Conservation (phyloP, 2,797 vertebrate species). For the Heteromormyrus szaboi region DNA sequence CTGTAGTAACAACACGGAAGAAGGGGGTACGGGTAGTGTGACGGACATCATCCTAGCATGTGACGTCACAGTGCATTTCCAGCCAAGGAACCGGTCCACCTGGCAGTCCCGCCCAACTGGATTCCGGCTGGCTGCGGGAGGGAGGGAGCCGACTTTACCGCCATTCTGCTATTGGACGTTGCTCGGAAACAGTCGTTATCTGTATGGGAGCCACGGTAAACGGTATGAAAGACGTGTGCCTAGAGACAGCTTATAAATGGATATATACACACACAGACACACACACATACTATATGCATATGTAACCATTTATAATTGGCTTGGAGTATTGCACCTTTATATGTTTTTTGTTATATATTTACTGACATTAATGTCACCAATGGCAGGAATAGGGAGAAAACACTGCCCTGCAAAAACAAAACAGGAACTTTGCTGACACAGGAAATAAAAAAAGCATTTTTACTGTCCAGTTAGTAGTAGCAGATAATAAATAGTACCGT, state of each 20-base stretch:
- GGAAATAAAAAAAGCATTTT: not conserved
- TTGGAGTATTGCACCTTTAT: not conserved
- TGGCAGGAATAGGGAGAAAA: not conserved
- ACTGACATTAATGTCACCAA: not conserved
- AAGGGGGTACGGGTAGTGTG: not conserved
- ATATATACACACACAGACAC: not conserved
- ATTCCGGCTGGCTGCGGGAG: not conserved
- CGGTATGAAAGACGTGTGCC: not conserved
- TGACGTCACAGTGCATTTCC: not conserved
- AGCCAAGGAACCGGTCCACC: not conserved
- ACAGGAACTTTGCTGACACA: not conserved
- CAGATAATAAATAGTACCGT: not conserved
- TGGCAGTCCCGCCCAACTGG: not conserved
- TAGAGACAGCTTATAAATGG: not conserved
- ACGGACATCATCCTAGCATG: not conserved
- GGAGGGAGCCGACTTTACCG: not conserved
- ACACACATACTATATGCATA: not conserved
- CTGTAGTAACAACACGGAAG: not conserved
- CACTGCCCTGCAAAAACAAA: not conserved
- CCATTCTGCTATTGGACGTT: not conserved
- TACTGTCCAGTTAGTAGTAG: not conserved
- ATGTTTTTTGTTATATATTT: not conserved
- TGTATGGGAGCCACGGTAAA: not conserved
- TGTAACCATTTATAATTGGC: not conserved
- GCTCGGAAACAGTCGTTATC: not conserved